Percentiles rank a stretch among this genome's conserved stretches.
These are phyloP conservation scores for Calephelis perditalis DNA, from an alignment of 2,888 invertebrate genomes.

Conservation along the genomic window DNA sequence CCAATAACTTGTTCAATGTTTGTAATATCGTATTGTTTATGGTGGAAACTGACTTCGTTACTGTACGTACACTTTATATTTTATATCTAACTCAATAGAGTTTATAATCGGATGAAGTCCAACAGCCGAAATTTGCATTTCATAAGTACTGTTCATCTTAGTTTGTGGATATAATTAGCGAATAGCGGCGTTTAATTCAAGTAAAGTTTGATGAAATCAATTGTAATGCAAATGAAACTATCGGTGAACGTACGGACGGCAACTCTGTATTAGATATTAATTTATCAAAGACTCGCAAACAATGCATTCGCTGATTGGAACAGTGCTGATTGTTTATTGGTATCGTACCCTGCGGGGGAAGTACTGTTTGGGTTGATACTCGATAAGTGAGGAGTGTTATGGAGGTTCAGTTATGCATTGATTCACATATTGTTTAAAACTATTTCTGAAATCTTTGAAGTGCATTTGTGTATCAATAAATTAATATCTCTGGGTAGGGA, in stretches of 20 bases:
- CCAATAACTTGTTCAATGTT: slow-evolving; percentile 9
- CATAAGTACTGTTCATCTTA: slow-evolving; percentile 17
- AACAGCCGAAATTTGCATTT: slow-evolving; percentile 13
- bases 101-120: slow-evolving; percentile 1
- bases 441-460: too few species aligned
- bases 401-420: too few species aligned
- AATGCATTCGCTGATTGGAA: slow-evolving; percentile 7
- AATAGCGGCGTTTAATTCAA: slow-evolving; percentile 14
- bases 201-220: slow-evolving; percentile 19
- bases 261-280: slow-evolving; percentile 6
- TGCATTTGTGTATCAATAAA: too few species aligned
- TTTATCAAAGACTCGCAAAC: slow-evolving; percentile 8
- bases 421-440: too few species aligned
- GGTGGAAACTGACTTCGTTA: neutral
- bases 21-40: slow-evolving; percentile 17
- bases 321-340: neutral
- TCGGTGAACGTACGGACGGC: slow-evolving; percentile 7
- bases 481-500: too few species aligned
- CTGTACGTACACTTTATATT: neutral
- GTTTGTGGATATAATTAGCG: slow-evolving; percentile 19
- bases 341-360: neutral
- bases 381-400: neutral
- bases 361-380: neutral
- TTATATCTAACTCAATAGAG: neutral
- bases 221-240: slow-evolving; percentile 18